Percentiles rank a stretch among this genome's conserved stretches.
phyloP scores from a whole-genome alignment of 2,888 invertebrate species.

The Amblyjoppa fuscipennis region DNA sequence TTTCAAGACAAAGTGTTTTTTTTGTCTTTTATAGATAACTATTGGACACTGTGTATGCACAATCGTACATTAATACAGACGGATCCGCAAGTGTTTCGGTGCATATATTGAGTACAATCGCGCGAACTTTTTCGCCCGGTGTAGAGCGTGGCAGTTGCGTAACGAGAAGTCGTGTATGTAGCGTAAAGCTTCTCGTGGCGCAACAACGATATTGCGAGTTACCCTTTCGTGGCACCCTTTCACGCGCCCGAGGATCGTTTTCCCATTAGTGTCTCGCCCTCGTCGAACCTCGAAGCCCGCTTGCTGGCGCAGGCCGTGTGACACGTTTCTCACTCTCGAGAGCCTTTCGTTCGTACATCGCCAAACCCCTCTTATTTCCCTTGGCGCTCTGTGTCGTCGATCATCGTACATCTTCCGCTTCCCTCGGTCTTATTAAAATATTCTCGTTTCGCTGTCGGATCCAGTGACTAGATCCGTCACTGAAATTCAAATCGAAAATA shows the following conservation, averaged over 20 bases:
- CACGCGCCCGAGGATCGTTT: conserved; percentile 60
- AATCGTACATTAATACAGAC: neutral
- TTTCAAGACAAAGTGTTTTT: neutral
- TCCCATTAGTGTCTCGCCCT: conserved; percentile 64
- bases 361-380: conserved; percentile 6
- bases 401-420: conserved; percentile 49
- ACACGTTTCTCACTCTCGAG: conserved; percentile 56
- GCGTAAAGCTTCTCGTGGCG: conserved; percentile 10
- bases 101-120: conserved; percentile 3
- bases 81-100: conserved; percentile 11
- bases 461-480: conserved; percentile 42
- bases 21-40: neutral
- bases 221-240: conserved; percentile 41
- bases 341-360: conserved; percentile 37
- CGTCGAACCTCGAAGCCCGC: conserved; percentile 52
- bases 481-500: neutral
- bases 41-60: conserved; percentile 2
- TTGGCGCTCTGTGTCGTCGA: conserved; percentile 46
- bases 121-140: neutral
- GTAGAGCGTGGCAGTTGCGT: conserved; percentile 20
- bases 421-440: conserved; percentile 31
- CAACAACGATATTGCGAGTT: conserved; percentile 37
- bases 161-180: conserved; percentile 15
- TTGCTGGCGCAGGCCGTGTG: conserved; percentile 20
- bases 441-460: conserved; percentile 31